Evolutionary conservation across 2,888 invertebrate species (phyloP).

Genomic region (Drosophila robusta): DNA sequence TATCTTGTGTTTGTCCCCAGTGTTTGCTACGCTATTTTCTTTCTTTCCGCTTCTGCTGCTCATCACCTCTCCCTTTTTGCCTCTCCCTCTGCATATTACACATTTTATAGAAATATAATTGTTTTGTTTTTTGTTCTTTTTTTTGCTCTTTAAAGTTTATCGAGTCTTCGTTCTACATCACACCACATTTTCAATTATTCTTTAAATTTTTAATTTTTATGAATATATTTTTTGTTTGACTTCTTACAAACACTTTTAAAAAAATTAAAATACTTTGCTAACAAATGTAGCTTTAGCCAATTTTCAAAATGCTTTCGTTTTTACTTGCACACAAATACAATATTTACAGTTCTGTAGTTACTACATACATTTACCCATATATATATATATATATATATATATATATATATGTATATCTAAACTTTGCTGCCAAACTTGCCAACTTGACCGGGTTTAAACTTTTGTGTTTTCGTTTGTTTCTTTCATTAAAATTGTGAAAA

Average conservation of each 20-base stretch:
- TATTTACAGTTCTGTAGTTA: slow-evolving; percentile 64
- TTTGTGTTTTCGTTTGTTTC: slow-evolving; percentile 15
- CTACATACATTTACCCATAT: slow-evolving; percentile 46
- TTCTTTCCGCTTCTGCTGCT: not conserved
- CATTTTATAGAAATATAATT: slow-evolving; percentile 73
- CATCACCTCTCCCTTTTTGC: slow-evolving; percentile 8
- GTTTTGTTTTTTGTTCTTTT: too few relatives aligned
- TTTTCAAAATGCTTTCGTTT: slow-evolving; percentile 46
- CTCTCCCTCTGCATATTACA: slow-evolving; percentile 36
- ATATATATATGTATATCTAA: slow-evolving; percentile 43
- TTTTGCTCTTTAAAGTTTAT: slow-evolving; percentile 53
- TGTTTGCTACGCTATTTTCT: slow-evolving; percentile 66
- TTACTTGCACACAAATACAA: slow-evolving; percentile 59
- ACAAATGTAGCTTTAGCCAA: slow-evolving; percentile 45
- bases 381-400: slow-evolving; percentile 28
- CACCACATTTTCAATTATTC: slow-evolving; percentile 40
- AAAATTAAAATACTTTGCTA: slow-evolving; percentile 68
- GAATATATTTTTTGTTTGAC: slow-evolving; percentile 26
- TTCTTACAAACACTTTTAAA: slow-evolving; percentile 45
- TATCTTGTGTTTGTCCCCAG: slow-evolving; percentile 44
- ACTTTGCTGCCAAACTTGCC: slow-evolving; percentile 37
- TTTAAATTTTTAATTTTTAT: slow-evolving; percentile 12
- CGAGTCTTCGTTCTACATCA: slow-evolving; percentile 62
- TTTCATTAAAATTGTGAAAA: slow-evolving; percentile 74
- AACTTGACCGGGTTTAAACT: slow-evolving; percentile 28